Percentiles rank a stretch among this genome's conserved stretches.
Conservation (phyloP, 2,888 invertebrate genomes). For the Drosophila borborema region DNA sequence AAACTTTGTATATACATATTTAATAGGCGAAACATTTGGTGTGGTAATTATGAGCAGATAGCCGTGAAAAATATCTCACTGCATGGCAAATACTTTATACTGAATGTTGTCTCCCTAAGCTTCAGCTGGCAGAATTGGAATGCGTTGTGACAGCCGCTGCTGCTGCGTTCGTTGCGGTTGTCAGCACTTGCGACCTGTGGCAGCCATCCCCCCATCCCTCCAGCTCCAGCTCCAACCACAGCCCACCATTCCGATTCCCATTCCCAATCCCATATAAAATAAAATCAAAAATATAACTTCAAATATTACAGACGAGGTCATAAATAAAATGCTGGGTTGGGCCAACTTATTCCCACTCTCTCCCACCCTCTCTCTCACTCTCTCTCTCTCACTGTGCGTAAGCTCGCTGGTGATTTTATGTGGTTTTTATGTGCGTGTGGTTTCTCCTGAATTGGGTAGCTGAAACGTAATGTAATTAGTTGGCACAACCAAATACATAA, state of each 20-base stretch:
- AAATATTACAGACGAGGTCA: slow-evolving; percentile 49
- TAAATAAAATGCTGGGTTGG: slow-evolving; percentile 50
- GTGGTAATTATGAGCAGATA: slow-evolving; percentile 47
- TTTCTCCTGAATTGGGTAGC: slow-evolving; percentile 7
- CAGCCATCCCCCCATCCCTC: background rate
- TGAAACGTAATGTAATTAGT: slow-evolving; percentile 43
- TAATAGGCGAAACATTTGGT: slow-evolving; percentile 29
- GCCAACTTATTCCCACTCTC: background rate
- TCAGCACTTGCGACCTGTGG: slow-evolving; percentile 46
- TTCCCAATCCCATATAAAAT: slow-evolving; percentile 15
- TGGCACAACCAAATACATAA: slow-evolving; percentile 29
- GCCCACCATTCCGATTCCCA: background rate
- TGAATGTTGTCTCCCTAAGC: background rate
- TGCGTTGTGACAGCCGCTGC: slow-evolving; percentile 42
- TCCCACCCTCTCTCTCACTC: background rate
- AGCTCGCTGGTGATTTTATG: slow-evolving; percentile 63
- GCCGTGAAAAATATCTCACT: slow-evolving; percentile 30
- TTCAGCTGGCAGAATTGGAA: slow-evolving; percentile 23
- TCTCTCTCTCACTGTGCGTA: slow-evolving; percentile 21
- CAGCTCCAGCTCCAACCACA: background rate
- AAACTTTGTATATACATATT: slow-evolving; percentile 7
- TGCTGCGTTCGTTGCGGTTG: slow-evolving; percentile 49
- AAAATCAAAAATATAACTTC: slow-evolving; percentile 65
- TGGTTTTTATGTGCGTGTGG: slow-evolving; percentile 36
- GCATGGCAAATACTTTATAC: slow-evolving; percentile 19